Evolutionary conservation across 2,113 vertebrate genomes (phyloP).

Genomic region (Agapornis roseicollis): DNA sequence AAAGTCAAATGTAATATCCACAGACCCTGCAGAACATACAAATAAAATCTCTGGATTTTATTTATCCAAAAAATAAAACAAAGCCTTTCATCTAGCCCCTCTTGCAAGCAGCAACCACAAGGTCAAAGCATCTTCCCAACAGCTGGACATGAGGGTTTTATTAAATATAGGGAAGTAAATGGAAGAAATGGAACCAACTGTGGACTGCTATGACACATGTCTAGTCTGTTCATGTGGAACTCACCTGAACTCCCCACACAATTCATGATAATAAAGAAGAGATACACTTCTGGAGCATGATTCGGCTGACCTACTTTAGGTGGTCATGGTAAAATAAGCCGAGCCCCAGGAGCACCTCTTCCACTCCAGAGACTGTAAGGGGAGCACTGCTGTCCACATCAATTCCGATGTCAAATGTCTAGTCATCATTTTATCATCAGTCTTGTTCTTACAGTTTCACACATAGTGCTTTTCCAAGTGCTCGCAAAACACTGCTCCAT

Average conservation of each 20-base stretch:
- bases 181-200: neutral
- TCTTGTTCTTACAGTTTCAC: neutral
- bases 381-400: neutral
- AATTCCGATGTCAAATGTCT: neutral
- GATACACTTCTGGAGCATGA: neutral
- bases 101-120: neutral
- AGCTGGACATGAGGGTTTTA: neutral
- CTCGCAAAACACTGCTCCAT: neutral
- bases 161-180: neutral
- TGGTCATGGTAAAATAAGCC: neutral
- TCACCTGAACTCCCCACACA: neutral
- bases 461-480: neutral
- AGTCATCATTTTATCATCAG: neutral
- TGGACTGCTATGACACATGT: neutral
- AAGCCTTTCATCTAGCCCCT: neutral
- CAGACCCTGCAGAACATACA: neutral
- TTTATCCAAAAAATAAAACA: neutral
- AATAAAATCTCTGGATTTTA: neutral
- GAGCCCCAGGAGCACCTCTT: neutral
- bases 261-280: neutral
- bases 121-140: neutral
- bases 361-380: neutral
- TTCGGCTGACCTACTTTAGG: neutral
- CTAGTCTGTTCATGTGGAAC: neutral
- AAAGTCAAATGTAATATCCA: neutral